phyloP scores from a whole-genome alignment of 2,797 vertebrate species.

The Toxotes lorentzi region DNA sequence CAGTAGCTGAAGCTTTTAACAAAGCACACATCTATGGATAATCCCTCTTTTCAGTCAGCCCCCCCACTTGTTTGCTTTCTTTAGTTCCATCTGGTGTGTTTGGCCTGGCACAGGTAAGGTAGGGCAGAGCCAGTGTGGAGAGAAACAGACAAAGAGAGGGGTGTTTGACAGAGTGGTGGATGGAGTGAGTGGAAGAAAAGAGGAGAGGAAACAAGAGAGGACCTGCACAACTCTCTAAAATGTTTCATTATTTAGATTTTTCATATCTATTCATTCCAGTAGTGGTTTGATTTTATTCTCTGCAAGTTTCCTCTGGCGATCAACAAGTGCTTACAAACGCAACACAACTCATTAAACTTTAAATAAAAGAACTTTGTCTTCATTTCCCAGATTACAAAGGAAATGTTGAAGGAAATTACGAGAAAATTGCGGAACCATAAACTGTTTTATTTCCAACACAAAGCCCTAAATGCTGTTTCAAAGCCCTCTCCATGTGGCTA shows the following conservation, averaged over 20 bases:
- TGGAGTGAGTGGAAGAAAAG: not conserved
- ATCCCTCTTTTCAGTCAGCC: slow-evolving; percentile 76
- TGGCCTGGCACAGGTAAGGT: slow-evolving; percentile 55
- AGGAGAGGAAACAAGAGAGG: not conserved
- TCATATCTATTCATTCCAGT: slow-evolving; percentile 1
- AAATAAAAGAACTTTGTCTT: not conserved
- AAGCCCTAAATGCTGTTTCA: slow-evolving; percentile 31
- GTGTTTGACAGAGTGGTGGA: not conserved
- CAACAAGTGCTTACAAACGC: not conserved
- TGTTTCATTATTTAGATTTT: not conserved
- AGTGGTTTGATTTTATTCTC: slow-evolving; percentile 8
- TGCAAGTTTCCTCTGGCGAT: not conserved
- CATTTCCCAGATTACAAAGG: slow-evolving; percentile 23
- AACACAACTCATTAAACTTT: not conserved
- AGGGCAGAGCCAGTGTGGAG: slow-evolving; percentile 12
- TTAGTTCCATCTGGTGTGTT: slow-evolving; percentile 65
- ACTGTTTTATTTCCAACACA: slow-evolving; percentile 26
- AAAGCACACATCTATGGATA: slow-evolving; percentile 76
- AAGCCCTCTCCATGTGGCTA: slow-evolving; percentile 2
- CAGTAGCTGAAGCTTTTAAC: slow-evolving; percentile 74
- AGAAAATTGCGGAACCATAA: slow-evolving; percentile 12
- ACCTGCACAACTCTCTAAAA: not conserved
- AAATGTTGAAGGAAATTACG: slow-evolving; percentile 21
- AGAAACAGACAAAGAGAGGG: not conserved
- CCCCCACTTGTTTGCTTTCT: slow-evolving; percentile 74